A percentile compares a stretch with the other conserved stretches of the same genome.
phyloP scores from a whole-genome alignment of 2,888 invertebrate species.

The Drosophila incognita region DNA sequence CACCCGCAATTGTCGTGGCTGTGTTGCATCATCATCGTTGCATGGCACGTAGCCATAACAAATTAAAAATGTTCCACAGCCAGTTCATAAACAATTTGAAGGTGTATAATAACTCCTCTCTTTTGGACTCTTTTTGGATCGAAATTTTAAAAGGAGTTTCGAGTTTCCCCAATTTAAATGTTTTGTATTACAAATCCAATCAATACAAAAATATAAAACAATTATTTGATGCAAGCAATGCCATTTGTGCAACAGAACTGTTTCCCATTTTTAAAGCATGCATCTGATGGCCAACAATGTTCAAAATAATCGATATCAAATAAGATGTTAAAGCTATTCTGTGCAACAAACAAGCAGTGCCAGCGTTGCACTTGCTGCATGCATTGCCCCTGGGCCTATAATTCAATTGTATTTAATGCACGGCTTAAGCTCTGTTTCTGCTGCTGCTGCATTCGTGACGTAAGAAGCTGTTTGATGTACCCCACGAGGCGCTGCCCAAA shows the following conservation, averaged over 20 bases:
- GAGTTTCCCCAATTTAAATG: neutral
- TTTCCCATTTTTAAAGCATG: neutral
- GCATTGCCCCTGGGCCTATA: slow-evolving; percentile 68
- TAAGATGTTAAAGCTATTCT: slow-evolving; percentile 34
- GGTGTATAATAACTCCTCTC: neutral
- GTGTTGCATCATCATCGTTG: slow-evolving; percentile 12
- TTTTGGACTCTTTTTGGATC: too few species aligned
- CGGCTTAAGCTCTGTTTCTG: slow-evolving; percentile 45
- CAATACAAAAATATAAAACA: neutral
- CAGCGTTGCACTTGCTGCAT: slow-evolving; percentile 53
- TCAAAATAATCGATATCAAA: slow-evolving; percentile 18
- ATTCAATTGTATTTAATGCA: slow-evolving; percentile 76
- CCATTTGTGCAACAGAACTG: neutral
- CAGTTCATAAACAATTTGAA: slow-evolving; percentile 33
- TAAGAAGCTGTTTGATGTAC: slow-evolving; percentile 71
- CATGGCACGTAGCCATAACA: slow-evolving; percentile 52
- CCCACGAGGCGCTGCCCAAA: slow-evolving; percentile 61
- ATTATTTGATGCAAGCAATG: neutral
- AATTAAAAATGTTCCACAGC: slow-evolving; percentile 58
- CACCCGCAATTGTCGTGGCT: slow-evolving; percentile 16
- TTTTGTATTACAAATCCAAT: neutral
- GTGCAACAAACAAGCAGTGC: slow-evolving; percentile 18
- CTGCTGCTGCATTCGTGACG: slow-evolving; percentile 30
- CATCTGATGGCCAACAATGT: neutral
- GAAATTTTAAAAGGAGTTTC: neutral